A percentile compares a stretch with the other conserved stretches of the same genome.
These are phyloP conservation scores for Sphenodon punctatus DNA, from an alignment of 2,797 vertebrate genomes.

Conservation along the genomic window DNA sequence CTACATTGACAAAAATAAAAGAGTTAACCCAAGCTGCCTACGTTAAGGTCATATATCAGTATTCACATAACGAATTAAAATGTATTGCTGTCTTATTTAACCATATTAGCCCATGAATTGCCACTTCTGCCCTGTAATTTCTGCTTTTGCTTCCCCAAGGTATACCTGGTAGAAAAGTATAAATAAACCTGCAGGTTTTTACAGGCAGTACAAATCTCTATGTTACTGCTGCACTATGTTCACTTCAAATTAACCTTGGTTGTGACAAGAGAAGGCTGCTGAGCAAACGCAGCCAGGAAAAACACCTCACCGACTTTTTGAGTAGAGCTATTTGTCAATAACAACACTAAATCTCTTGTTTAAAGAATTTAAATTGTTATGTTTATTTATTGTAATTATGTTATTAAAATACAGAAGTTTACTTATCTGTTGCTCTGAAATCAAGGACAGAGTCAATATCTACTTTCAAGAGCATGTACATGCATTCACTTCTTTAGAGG, in stretches of 20 bases:
- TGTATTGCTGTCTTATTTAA: rapidly evolving
- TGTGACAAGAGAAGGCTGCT: rapidly evolving
- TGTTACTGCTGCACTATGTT: background rate
- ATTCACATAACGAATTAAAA: background rate
- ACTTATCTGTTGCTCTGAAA: background rate
- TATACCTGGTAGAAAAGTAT: background rate
- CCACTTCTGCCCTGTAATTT: background rate
- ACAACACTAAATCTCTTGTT: background rate
- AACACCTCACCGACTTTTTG: background rate
- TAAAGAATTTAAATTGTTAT: background rate
- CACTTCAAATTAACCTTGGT: background rate
- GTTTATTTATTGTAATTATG: background rate
- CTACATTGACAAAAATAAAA: background rate
- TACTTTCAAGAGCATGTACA: background rate
- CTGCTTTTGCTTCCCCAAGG: background rate
- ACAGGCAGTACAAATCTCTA: background rate
- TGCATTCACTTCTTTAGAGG: background rate
- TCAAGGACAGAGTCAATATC: background rate
- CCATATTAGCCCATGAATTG: background rate
- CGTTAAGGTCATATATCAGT: background rate
- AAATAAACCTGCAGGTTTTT: background rate
- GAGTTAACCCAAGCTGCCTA: background rate
- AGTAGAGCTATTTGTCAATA: background rate
- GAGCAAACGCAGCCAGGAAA: too few relatives aligned
- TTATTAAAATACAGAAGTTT: background rate